These are phyloP conservation scores for Hirundichthys speculiger DNA, from an alignment of 2,113 vertebrate species.

Conservation along the genomic window DNA sequence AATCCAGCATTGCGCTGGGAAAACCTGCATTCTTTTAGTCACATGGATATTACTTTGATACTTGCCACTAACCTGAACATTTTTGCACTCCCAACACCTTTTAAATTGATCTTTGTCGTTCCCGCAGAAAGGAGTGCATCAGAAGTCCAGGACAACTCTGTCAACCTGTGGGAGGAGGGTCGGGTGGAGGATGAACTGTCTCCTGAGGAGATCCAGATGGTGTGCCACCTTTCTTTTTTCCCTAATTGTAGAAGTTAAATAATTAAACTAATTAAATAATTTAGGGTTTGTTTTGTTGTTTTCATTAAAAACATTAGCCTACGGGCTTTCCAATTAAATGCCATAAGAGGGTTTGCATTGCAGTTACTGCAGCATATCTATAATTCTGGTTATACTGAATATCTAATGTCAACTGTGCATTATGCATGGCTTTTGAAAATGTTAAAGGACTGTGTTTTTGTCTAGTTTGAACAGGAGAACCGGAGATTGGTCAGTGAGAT, in stretches of 20 bases:
- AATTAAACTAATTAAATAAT: too few species aligned
- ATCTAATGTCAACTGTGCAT: background rate
- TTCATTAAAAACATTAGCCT: background rate
- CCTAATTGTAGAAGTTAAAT: too few species aligned
- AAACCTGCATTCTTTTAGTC: too few species aligned
- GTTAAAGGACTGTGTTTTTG: conserved; percentile 16
- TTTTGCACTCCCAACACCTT: background rate
- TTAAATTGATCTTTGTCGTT: conserved; percentile 1
- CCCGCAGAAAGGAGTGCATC: conserved; percentile 80
- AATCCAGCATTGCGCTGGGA: too few species aligned
- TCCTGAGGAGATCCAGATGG: conserved; percentile 98
- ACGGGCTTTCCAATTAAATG: background rate
- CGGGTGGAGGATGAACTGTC: conserved; percentile 92
- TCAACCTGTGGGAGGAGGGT: conserved; percentile 85
- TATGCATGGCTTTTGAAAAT: background rate
- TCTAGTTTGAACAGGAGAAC: conserved; percentile 98
- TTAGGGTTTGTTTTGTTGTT: background rate
- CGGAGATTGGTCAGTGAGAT: conserved; percentile 94
- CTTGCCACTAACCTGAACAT: background rate
- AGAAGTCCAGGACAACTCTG: conserved; percentile 74
- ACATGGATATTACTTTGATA: too few species aligned
- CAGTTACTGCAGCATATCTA: background rate
- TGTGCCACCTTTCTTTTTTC: conserved; percentile 39
- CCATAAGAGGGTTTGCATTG: too few species aligned
- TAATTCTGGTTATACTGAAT: background rate